Evolutionary conservation across 2,888 invertebrate species (phyloP), one percentile per base, ranked within the genome.

Genomic region (Caenorhabditis uteleia): DNA sequence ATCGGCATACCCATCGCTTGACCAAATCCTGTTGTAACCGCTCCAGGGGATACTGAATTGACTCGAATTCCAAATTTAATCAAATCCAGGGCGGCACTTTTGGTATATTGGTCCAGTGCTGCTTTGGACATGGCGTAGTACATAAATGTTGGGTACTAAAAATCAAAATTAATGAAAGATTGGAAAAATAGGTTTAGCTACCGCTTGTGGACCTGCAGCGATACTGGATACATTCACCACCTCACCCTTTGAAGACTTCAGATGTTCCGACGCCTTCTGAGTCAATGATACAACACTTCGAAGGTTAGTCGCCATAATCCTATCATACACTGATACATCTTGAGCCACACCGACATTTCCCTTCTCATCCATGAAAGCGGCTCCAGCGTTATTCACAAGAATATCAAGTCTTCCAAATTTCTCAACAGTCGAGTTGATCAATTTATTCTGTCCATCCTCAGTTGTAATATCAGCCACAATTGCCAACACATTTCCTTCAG

Each of bases 201-300:
- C 61, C 21, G 46, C 50, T 36, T 40, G 39, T 21, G 23, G 45
- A 27, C 48, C 48, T 0, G 54, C 26, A 29, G 54, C 55, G 10
- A 68, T 57, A 7, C 53, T 53, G 8, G 60, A 60, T 14, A 65
- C 49, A 48, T 51, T 68, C 4, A 68, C 45, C 10, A 68, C 43
- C 33, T 64, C 68, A 44, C 68, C 68, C 36, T 65, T 53, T 1
- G 64, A 44, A 16, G 56, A 31, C 14, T 39, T 44, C 43, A 68
- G 25, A 46, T 60, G 42, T 14, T 64, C 59, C 8, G 59, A 29
- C n/a, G 53, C 53, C 25, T 64, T 48, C 12, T 60, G 42, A 33
- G 53, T 53, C 26, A 44, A 18, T 5, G 38, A 31, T n/a, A 48
- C 21, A 31, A 21, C 38, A 16, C 18, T 38, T 12, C 54, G 53